phyloP scores from a whole-genome alignment of 2,113 vertebrate genomes.

The Ivindomyrus marchei region DNA sequence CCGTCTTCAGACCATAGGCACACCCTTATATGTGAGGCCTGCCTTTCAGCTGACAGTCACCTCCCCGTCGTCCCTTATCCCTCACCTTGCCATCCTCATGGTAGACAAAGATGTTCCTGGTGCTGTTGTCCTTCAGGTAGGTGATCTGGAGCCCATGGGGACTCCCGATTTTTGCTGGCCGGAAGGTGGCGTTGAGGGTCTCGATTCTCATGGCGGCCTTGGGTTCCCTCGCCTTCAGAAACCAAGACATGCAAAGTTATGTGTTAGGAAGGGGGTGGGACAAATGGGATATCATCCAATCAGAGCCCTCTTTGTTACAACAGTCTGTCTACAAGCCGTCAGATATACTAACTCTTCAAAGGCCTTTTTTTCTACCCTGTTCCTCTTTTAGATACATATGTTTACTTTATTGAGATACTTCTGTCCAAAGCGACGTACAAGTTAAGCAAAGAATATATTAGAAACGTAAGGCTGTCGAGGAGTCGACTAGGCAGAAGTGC shows the following conservation, averaged over 20 bases:
- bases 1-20: not conserved
- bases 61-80: not conserved
- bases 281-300: not conserved
- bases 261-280: not conserved
- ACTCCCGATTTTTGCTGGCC: slow-evolving; percentile 83
- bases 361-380: not conserved
- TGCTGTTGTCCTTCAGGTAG: slow-evolving; percentile 93
- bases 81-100: slow-evolving; percentile 92
- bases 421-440: not conserved
- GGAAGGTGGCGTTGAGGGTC: slow-evolving; percentile 86
- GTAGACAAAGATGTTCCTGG: slow-evolving; percentile 92
- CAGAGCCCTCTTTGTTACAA: not conserved
- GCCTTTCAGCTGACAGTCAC: not conserved
- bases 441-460: too few relatives aligned
- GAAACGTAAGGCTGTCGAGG: not conserved
- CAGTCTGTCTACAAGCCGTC: not conserved
- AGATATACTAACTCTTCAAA: not conserved
- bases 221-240: slow-evolving; percentile 79
- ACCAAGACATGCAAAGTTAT: not conserved
- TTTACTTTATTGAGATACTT: not conserved
- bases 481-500: not conserved
- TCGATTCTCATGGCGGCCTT: slow-evolving; percentile 90
- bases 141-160: slow-evolving; percentile 88
- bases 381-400: not conserved
- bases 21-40: not conserved